Percentiles rank a stretch among this genome's conserved stretches.
phyloP scores from a whole-genome alignment of 2,888 invertebrate genomes.

The Euclidia mi region DNA sequence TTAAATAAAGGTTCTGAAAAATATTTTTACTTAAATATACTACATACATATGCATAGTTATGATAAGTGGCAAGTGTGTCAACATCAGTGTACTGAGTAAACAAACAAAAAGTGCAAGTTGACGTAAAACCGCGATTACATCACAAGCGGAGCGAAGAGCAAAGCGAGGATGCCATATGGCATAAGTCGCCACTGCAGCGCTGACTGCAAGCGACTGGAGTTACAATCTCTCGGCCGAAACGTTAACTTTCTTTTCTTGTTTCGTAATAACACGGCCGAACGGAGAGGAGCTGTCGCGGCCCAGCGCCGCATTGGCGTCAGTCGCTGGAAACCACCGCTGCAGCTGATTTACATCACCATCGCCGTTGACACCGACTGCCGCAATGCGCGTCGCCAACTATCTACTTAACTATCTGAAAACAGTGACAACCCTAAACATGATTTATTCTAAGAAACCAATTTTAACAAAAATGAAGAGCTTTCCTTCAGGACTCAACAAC shows the following conservation, averaged over 20 bases:
- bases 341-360: slow-evolving; percentile 16
- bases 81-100: too few species aligned
- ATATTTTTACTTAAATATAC: too few species aligned
- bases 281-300: slow-evolving; percentile 74
- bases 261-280: slow-evolving; percentile 83
- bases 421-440: slow-evolving; percentile 39
- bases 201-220: slow-evolving; percentile 64
- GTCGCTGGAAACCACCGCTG: slow-evolving; percentile 63
- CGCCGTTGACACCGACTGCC: slow-evolving; percentile 7
- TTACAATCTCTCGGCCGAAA: slow-evolving; percentile 77
- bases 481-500: neutral
- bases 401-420: slow-evolving; percentile 15
- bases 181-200: slow-evolving; percentile 56
- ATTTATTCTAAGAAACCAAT: slow-evolving; percentile 55
- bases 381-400: slow-evolving; percentile 26
- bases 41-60: too few species aligned
- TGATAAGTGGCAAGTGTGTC: too few species aligned
- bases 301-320: slow-evolving; percentile 56
- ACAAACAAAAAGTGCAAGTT: slow-evolving; percentile 73
- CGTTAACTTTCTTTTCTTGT: slow-evolving; percentile 84
- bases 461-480: neutral
- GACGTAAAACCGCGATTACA: slow-evolving; percentile 65
- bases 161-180: slow-evolving; percentile 64
- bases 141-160: slow-evolving; percentile 65
- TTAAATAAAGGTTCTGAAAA: too few species aligned